Percentiles rank a stretch among this genome's conserved stretches.
Conservation (phyloP, 2,797 vertebrate genomes). For the Pseudotriccus pelzelni region DNA sequence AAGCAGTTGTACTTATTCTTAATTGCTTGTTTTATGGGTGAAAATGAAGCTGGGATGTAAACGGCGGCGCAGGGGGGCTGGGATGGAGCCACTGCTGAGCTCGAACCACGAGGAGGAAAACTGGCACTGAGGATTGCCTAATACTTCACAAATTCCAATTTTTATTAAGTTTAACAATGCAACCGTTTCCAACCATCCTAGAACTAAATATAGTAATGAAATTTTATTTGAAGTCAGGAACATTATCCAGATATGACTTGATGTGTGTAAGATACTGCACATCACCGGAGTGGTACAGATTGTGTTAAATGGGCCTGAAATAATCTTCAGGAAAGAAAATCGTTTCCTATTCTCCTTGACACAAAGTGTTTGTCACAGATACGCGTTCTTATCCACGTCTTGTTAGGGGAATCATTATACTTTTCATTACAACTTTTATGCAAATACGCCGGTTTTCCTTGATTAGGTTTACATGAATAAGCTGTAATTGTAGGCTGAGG, state of each 20-base stretch:
- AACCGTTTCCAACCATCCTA: slow-evolving; percentile 33
- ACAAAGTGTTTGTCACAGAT: slow-evolving; percentile 77
- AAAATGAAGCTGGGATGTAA: slow-evolving; percentile 22
- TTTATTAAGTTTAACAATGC: slow-evolving; percentile 62
- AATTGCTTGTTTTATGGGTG: slow-evolving; percentile 58
- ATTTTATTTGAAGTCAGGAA: slow-evolving; percentile 69
- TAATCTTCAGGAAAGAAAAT: slow-evolving; percentile 86
- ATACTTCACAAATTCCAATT: slow-evolving; percentile 4
- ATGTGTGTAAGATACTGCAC: slow-evolving; percentile 67
- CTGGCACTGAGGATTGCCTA: neutral
- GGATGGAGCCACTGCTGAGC: neutral
- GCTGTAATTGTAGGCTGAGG: slow-evolving; percentile 61
- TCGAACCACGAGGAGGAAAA: neutral
- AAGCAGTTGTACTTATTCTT: slow-evolving; percentile 46
- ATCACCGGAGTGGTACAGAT: slow-evolving; percentile 84
- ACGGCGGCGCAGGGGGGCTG: neutral
- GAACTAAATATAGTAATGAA: slow-evolving; percentile 74
- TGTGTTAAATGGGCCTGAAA: slow-evolving; percentile 92
- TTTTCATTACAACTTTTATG: slow-evolving; percentile 76
- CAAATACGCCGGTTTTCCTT: slow-evolving; percentile 70
- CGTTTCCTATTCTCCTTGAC: slow-evolving; percentile 77
- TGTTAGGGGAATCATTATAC: slow-evolving; percentile 72
- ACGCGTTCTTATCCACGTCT: slow-evolving; percentile 65
- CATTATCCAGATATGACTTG: slow-evolving; percentile 66
- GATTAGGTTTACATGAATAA: slow-evolving; percentile 73